Base-by-base conservation (phyloP, 1,140 invertebrate genomes). In the Drosophila sucinea region DNA sequence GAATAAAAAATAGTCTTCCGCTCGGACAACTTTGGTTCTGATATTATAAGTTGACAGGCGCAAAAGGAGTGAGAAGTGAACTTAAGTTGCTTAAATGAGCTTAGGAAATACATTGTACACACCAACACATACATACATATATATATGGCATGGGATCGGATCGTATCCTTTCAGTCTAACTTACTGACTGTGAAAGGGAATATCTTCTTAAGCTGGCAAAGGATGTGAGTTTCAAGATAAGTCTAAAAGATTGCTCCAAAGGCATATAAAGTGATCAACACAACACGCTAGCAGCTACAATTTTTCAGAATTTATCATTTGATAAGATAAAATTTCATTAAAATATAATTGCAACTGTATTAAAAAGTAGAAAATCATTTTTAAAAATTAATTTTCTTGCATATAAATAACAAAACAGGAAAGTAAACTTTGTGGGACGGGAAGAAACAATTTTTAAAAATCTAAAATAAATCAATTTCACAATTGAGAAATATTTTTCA, bases 21-120 rank as follows among this genome's bases (percentile, higher is more conserved):
- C 10, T 23, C 41, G 30, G 55, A 35, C 55, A 35, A 58, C 56
- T 58, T 33, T 51, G 11, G n/a, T 44, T 44, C n/a, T 51, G 54
- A 67, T 30, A 55, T 35, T 11, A 29, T 85, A 85, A 81, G 74
- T 67, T 60, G 81, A 81, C 81, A 81, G 58, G 5, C 54, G 30
- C 55, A 33, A 57, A 57, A 57, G 32, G 55, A 17, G 30, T 17
- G 32, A 33, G 54, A 62, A 67, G 65, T 61, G 60, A 60, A 55
- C 51, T 10, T 17, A 25, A 74, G 60, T 35, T 51, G 41, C 33
- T 3, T 47, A 47, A 61, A 64, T 56, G 30, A 27, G 74, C 69
- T 56, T 61, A 73, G 17, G 56, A 30, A 47, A 29, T 56, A 23
- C 0, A 2, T 10, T 33, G 68, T 54, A 63, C 17, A 8, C 35